These are phyloP conservation scores for Cyclophora albipunctata DNA, from an alignment of 2,888 invertebrate genomes.

Conservation along the genomic window DNA sequence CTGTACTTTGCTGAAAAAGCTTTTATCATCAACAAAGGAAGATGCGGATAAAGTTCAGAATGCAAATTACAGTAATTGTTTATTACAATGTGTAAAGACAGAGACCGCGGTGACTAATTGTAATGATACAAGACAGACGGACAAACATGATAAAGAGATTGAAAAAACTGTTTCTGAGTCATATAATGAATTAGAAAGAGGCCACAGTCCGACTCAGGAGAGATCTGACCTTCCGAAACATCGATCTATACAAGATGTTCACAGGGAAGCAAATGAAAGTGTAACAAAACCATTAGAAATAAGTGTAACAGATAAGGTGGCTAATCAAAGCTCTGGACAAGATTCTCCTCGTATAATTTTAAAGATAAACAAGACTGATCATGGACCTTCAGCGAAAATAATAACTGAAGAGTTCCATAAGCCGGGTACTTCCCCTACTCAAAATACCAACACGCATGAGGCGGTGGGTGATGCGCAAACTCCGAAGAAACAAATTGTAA, in stretches of 20 bases:
- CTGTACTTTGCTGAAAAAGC: constrained; percentile 61
- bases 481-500: constrained; percentile 41
- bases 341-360: constrained; percentile 77
- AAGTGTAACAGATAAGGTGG: constrained; percentile 51
- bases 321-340: constrained; percentile 60
- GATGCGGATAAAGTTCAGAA: constrained; percentile 36
- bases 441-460: constrained; percentile 42
- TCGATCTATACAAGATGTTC: constrained; percentile 36
- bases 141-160: constrained; percentile 7
- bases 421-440: constrained; percentile 31
- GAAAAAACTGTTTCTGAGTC: constrained; percentile 25
- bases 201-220: constrained; percentile 24
- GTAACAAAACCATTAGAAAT: constrained; percentile 68
- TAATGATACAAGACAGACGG: constrained; percentile 24
- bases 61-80: constrained; percentile 28
- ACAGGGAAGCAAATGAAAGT: constrained; percentile 43
- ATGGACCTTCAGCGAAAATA: constrained; percentile 67
- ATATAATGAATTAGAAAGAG: constrained; percentile 22
- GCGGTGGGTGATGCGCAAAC: constrained; percentile 41
- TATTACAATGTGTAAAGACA: constrained; percentile 25
- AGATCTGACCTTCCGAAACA: constrained; percentile 28
- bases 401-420: constrained; percentile 59
- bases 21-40: constrained; percentile 56
- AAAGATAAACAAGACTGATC: constrained; percentile 79
- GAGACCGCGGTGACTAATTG: constrained; percentile 21